Percentiles rank a stretch among this genome's conserved stretches.
These are phyloP conservation scores for Epinephelus lanceolatus DNA, from an alignment of 2,113 vertebrate genomes.

Conservation along the genomic window DNA sequence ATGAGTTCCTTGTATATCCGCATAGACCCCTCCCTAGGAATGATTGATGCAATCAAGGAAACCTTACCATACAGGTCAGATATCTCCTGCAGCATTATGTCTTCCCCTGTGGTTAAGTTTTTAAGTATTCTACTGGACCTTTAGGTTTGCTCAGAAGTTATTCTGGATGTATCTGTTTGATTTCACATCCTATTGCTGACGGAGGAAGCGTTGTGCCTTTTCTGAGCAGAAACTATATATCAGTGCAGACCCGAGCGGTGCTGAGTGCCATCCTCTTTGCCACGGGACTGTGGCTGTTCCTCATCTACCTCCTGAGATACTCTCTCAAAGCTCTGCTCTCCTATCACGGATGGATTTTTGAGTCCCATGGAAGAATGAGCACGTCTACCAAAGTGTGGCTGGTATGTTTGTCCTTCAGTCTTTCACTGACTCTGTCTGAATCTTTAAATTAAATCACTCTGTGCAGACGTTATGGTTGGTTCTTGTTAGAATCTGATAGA, in stretches of 20 bases:
- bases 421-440: not conserved
- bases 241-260: constrained; percentile 81
- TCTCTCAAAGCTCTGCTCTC: constrained; percentile 90
- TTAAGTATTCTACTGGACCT: not conserved
- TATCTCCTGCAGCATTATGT: not conserved
- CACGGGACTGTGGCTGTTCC: constrained; percentile 89
- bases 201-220: constrained; percentile 41
- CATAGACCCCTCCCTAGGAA: constrained; percentile 90
- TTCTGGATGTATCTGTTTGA: not conserved
- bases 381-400: constrained; percentile 90
- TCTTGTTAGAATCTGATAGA: not conserved
- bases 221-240: constrained; percentile 77
- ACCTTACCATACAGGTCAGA: constrained; percentile 88
- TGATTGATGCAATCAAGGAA: constrained; percentile 87
- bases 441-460: not conserved
- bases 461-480: not conserved
- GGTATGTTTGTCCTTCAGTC: constrained; percentile 76
- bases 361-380: constrained; percentile 91
- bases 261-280: constrained; percentile 90
- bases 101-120: not conserved
- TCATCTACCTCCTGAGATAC: constrained; percentile 91
- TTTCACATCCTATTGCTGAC: not conserved
- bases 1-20: constrained; percentile 90
- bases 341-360: constrained; percentile 97
- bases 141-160: not conserved